Evolutionary conservation across 2,797 vertebrate genomes (phyloP), one percentile per base, ranked within the genome.

Genomic region (Nyctibius grandis): DNA sequence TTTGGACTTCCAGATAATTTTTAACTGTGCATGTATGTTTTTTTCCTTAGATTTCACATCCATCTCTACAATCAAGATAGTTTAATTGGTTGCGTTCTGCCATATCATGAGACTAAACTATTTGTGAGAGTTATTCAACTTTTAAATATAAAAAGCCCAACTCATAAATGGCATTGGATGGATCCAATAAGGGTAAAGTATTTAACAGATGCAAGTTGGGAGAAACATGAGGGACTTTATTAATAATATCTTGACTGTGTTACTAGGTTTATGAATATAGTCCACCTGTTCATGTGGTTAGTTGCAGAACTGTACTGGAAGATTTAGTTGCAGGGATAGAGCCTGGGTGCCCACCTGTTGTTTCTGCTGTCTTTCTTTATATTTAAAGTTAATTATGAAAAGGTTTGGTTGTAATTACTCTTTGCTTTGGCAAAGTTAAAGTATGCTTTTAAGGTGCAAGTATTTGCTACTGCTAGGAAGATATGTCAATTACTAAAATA

Each of bases 71-170:
- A 99, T 95, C 72, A 97, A 17, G 99, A 99, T 92, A 98, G 98
- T 93, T 98, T 99, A 95, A 96, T 99, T 83, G 98, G 98, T 76
- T 99, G 99, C 74, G 98, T 97, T 44, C 97, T 99, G 60, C 99
- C 99, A 0, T 99, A 99, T 92, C 99, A 99, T 15, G 98, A 99
- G 97, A 99, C 99, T 73, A 99, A 98, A 91, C 80, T 99, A 61
- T 99, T 99, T 96, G 99, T 99, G 67, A 96, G 99, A 88, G 99
- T 99, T 85, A 98, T 99, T 97, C 99, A 99, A 79, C 98, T 99
- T 79, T 82, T 99, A 38, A 97, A 98, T 87, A 98, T 99, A 93
- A 97, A 91, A 26, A 99, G 98, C 54, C 96, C 98, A 84, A 99
- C 98, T 61, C 98, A 98, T 97, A 98, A 98, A 84, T 99, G 99